Evolutionary conservation across 2,888 invertebrate species (phyloP), one percentile per base, ranked within the genome.

Genomic region (Apodemia duryi): DNA sequence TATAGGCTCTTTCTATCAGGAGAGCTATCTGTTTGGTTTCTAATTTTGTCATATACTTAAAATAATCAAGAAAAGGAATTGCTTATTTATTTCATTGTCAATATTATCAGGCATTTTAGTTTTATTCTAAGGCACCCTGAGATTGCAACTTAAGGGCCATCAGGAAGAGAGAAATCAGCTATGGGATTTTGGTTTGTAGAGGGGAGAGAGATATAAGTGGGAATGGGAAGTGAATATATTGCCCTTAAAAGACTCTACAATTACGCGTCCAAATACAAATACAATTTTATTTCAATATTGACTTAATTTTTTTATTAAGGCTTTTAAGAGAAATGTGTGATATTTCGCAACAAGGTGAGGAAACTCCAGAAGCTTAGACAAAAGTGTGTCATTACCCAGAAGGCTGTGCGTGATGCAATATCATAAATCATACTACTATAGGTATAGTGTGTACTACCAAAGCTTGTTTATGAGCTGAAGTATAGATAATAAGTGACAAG

Each of bases 311-410:
- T 60, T 57, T 32, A 57, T 57, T 32, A 32, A 13, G 35, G 35
- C 60, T 35, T 35, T 60, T 60, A 60, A n/a, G 60, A 60, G 60
- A 60, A 60, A 60, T 60, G 60, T 60, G 60, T 60, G 60, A 60
- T 7, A 60, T 60, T 60, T 60, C 60, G 32, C 35, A 60, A 60
- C 35, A 60, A 60, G 57, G 57, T 60, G 57, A 32, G 2, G 35
- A 60, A 60, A 60, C 32, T 32, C 35, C 57, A 60, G 57, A 32
- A 60, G 57, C 35, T 60, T 32, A 35, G n/a, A 32, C 57, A 32
- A 13, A 35, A 60, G 57, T 60, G 35, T 60, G 57, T 35, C 57
- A 60, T 60, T 60, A 32, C 35, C 4, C 5, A 57, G 57, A 32
- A n/a, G 6, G n/a, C 10, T 60, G 13, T 60, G 5, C 49, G 21